Evolutionary conservation across 2,113 vertebrate genomes (phyloP), one percentile per base, ranked within the genome.

Genomic region (Epinephelus fuscoguttatus): DNA sequence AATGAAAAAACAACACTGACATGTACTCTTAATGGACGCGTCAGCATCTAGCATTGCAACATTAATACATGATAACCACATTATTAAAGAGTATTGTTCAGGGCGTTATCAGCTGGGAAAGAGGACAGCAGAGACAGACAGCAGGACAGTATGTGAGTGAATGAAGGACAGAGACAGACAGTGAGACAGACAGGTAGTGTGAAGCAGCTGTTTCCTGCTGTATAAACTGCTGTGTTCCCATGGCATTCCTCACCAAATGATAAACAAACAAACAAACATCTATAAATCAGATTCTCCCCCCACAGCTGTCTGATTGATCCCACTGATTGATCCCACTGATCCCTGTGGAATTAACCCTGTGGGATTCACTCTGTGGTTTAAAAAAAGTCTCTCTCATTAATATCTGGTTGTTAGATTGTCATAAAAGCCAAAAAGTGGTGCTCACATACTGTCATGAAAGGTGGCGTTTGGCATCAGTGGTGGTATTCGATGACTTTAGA

Each of bases 171-270:
- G 18, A 10, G 61, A 42, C 11, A 56, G 15, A 56, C 6, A 42
- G 80, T 0, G 18, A 82, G 80, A 70, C 23, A 40, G 57, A 18
- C 27, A 18, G 13, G 13, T 0, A 66, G 53, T 1, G 49, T 63
- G 72, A 50, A 53, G 70, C 86, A 82, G 86, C 86, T 85, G 86
- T 30, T 19, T 76, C 76, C 80, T 49, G 60, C 78, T 73, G 53
- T 18, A 10, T 42, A 47, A 47, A 18, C 60, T 7, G 42, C 42
- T 45, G 42, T 12, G 75, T 84, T 84, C 82, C 75, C 75, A 45
- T 0, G 1, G 4, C 78, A 79, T 82, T 80, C 82, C 86, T 69
- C 52, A 17, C 15, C 27, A n/a, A 62, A 72, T 47, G 30, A 84
- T 37, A 70, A 79, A 78, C 64, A 86, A 86, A 79, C 73, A 83